Evolutionary conservation across 2,888 invertebrate species (phyloP).

Genomic region (Ditylenchus weischeri): DNA sequence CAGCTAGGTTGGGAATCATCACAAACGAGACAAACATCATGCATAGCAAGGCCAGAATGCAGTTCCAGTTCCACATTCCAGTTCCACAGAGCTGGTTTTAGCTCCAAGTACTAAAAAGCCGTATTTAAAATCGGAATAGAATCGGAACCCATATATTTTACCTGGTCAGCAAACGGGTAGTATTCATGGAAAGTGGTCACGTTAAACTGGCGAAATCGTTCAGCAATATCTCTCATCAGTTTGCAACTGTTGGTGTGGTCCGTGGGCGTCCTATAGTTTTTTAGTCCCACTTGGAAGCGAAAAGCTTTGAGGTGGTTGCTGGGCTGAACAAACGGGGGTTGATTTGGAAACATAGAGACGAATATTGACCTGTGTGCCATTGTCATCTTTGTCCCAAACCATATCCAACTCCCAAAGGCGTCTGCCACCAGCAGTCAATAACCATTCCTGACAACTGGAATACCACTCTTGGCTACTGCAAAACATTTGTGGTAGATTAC

Average conservation of each 20-base stretch:
- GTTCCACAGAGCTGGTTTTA: conserved; percentile 54
- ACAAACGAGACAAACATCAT: conserved; percentile 91
- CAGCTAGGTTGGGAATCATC: conserved; percentile 85
- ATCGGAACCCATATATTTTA: conserved; percentile 13
- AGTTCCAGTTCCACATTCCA: too few relatives aligned
- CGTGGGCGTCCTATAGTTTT: conserved; percentile 54
- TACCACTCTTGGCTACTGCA: conserved; percentile 48
- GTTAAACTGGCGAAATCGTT: too few relatives aligned
- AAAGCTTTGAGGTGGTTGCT: conserved; percentile 46
- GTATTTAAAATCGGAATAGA: not conserved
- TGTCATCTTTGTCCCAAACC: conserved; percentile 42
- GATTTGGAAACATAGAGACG: too few relatives aligned
- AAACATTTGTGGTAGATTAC: too few relatives aligned
- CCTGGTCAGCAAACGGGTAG: conserved; percentile 83
- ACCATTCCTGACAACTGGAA: conserved; percentile 51
- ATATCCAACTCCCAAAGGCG: conserved; percentile 57
- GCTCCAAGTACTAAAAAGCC: conserved; percentile 49
- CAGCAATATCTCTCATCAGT: too few relatives aligned
- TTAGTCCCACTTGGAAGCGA: conserved; percentile 55
- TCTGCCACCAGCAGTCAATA: conserved; percentile 53
- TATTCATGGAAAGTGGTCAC: too few relatives aligned
- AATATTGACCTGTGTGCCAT: too few relatives aligned
- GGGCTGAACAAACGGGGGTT: conserved; percentile 17
- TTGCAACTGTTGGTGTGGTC: too few relatives aligned
- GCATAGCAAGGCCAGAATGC: conserved; percentile 80